Evolutionary conservation across 2,888 invertebrate species (phyloP), one percentile per base, ranked within the genome.

Genomic region (Drosophila nigricruria): DNA sequence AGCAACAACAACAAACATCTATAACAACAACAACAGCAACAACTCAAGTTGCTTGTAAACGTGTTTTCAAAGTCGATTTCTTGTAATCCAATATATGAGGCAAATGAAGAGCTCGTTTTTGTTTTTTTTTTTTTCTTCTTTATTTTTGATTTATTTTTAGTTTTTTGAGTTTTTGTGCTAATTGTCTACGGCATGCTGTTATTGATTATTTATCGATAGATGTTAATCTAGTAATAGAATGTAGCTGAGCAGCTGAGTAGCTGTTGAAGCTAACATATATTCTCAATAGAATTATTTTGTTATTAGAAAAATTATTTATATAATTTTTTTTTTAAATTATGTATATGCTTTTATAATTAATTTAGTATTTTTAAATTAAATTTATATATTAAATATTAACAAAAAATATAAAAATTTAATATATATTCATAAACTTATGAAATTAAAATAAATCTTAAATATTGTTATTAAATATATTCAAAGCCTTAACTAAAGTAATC

Each of bases 21-120:
- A 45, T 20, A 58, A 38, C 30, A 30, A 50, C 32, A 63, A 45
- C 54, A 71, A 40, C 49, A 40, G 45, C 40, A 66, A 53, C 52
- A 68, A 50, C 68, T 50, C 20, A 20, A 9, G 58, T 40, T 38
- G 67, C 59, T 71, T 20, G 52, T 36, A 80, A 87, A 81, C 88
- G 53, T 67, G 88, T 81, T 79, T 75, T 81, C 70, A 81, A 77
- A 74, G 79, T 71, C 62, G 66, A 74, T 72, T 67, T 73, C 72
- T 72, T 81, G 87, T 86, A 88, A 77, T 76, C 68, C 32, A 88
- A 88, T 88, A 80, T 70, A 66, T 25, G 52, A 49, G 57, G 50
- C 63, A 59, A 60, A 50, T 50, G 34, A 53, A 56, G 56, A 63
- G 49, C 69, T 23, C 57, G 61, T 57, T 64, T 68, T 64, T 67